Conservation (phyloP, 2,113 vertebrate species). For the Australoheros scitulus region DNA sequence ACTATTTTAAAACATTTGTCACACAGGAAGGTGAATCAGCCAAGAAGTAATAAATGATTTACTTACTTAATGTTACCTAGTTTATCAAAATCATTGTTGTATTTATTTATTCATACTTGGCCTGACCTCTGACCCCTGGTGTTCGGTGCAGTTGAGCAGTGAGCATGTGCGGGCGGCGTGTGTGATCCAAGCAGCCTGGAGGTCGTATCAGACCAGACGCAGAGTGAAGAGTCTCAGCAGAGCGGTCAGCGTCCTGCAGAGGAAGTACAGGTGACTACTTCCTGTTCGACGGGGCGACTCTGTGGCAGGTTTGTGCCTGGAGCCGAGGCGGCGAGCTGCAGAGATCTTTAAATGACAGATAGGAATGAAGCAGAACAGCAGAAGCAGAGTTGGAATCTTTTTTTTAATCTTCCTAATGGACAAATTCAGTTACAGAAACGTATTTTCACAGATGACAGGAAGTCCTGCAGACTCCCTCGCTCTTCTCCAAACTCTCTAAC, state of each 20-base stretch:
- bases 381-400: too few species aligned
- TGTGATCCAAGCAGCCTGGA: slow-evolving; percentile 90
- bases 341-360: too few species aligned
- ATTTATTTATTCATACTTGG: neutral
- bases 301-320: too few species aligned
- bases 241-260: slow-evolving; percentile 87
- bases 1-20: too few species aligned
- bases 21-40: neutral
- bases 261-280: slow-evolving; percentile 87
- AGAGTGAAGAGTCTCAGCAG: slow-evolving; percentile 87
- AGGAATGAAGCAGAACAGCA: too few species aligned
- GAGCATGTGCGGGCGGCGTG: slow-evolving; percentile 84
- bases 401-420: too few species aligned
- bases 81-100: neutral
- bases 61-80: neutral
- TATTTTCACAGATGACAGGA: too few species aligned
- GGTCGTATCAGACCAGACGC: slow-evolving; percentile 86
- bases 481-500: too few species aligned
- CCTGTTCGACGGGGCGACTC: too few species aligned
- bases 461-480: too few species aligned
- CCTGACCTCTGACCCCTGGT: slow-evolving; percentile 12
- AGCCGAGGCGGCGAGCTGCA: too few species aligned
- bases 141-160: slow-evolving; percentile 49
- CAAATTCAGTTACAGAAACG: too few species aligned
- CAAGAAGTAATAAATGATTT: neutral